A percentile compares a stretch with the other conserved stretches of the same genome.
phyloP scores from a whole-genome alignment of 2,888 invertebrate genomes.

The Fragum whitleyi region DNA sequence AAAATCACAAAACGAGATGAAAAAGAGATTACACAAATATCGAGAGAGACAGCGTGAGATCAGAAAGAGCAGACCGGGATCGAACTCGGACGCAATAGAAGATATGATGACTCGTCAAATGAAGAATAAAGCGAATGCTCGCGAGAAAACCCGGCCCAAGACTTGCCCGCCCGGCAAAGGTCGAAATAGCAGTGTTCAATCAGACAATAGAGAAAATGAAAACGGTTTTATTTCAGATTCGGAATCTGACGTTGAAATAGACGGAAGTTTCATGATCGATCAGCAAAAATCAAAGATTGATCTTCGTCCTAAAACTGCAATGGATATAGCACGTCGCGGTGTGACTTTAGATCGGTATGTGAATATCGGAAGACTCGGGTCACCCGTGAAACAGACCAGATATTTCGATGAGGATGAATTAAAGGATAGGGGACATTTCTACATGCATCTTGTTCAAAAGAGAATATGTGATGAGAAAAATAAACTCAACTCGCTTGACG shows the following conservation, averaged over 20 bases:
- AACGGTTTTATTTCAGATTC: constrained; percentile 35
- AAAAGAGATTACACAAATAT: constrained; percentile 57
- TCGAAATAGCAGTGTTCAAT: neutral
- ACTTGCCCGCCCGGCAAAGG: constrained; percentile 33
- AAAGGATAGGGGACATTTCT: constrained; percentile 58
- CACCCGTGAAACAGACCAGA: constrained; percentile 42
- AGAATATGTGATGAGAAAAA: constrained; percentile 55
- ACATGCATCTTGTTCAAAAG: constrained; percentile 53
- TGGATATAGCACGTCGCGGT: constrained; percentile 54
- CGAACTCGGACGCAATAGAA: constrained; percentile 55
- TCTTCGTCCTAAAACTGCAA: constrained; percentile 60
- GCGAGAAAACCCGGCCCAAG: constrained; percentile 41
- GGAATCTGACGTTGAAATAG: constrained; percentile 59
- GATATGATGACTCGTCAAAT: constrained; percentile 54
- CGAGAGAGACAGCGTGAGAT: constrained; percentile 63
- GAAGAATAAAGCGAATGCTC: constrained; percentile 47
- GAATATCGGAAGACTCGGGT: constrained; percentile 52
- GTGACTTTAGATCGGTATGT: constrained; percentile 40
- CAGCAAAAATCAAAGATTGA: constrained; percentile 64
- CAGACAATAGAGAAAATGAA: neutral
- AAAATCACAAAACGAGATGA: constrained; percentile 64
- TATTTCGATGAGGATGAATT: constrained; percentile 66
- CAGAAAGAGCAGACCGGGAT: constrained; percentile 41
- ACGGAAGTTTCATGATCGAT: constrained; percentile 62
- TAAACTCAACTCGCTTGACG: constrained; percentile 45